Evolutionary conservation across 2,113 vertebrate genomes (phyloP).

Genomic region (Pristiophorus japonicus): DNA sequence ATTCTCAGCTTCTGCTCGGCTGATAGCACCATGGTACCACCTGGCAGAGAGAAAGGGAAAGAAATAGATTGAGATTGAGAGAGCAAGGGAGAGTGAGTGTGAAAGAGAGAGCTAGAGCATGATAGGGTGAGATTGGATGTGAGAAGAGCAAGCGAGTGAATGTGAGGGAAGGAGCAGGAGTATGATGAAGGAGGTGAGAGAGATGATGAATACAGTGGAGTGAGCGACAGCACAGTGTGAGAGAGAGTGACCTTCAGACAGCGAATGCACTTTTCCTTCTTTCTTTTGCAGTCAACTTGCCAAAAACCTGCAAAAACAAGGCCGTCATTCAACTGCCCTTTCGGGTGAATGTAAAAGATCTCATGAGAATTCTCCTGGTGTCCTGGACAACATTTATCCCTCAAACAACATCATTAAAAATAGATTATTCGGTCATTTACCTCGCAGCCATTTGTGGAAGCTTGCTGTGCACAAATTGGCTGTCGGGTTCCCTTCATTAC

Average conservation of each 20-base stretch:
- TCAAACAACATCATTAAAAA: not conserved
- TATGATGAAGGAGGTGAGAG: not conserved
- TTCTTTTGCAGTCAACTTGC: not conserved
- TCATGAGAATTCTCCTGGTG: not conserved
- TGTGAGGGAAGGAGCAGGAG: not conserved
- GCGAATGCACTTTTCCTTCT: not conserved
- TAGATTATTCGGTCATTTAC: not conserved
- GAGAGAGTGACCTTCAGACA: not conserved
- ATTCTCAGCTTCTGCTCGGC: slow-evolving; percentile 38
- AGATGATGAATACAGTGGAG: not conserved
- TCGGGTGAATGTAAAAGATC: not conserved
- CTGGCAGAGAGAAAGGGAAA: not conserved
- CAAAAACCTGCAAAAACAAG: not conserved
- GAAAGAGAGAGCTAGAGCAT: not conserved
- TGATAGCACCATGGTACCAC: slow-evolving; percentile 39
- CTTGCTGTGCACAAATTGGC: not conserved
- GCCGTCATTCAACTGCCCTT: not conserved
- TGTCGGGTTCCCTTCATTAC: not conserved
- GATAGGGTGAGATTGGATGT: not conserved
- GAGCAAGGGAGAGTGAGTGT: not conserved
- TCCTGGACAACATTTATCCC: not conserved
- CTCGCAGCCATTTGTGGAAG: not conserved
- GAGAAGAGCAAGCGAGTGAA: not conserved
- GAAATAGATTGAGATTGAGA: not conserved
- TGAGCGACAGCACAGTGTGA: not conserved